phyloP scores from a whole-genome alignment of 2,797 vertebrate genomes.

The Periophthalmus magnuspinnatus region DNA sequence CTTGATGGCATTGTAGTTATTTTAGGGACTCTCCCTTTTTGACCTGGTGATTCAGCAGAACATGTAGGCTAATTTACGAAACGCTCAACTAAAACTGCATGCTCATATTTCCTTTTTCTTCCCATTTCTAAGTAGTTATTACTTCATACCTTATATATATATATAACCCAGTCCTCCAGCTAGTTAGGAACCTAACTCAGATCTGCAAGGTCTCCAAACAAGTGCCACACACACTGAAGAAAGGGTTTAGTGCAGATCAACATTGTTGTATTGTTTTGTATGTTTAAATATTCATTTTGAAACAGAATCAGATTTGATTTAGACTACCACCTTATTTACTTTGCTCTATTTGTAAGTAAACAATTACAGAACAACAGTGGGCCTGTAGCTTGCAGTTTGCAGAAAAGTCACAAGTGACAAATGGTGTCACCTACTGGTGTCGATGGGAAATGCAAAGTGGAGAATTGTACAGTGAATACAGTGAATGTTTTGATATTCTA shows the following conservation, averaged over 20 bases:
- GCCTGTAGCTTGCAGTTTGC: neutral
- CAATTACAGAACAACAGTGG: neutral
- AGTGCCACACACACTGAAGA: neutral
- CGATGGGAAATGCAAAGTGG: too few relatives aligned
- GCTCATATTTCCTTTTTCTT: neutral
- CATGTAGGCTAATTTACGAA: neutral
- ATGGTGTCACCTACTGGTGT: neutral
- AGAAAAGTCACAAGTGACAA: neutral
- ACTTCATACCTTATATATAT: too few relatives aligned
- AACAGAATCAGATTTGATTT: neutral
- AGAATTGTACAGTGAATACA: too few relatives aligned
- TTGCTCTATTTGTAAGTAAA: too few relatives aligned
- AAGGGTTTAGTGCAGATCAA: neutral
- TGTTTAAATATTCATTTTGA: neutral
- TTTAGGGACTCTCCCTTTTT: neutral
- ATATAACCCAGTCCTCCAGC: too few relatives aligned
- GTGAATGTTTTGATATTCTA: too few relatives aligned
- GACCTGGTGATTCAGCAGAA: neutral
- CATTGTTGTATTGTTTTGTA: neutral
- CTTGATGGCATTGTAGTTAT: neutral
- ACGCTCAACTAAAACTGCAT: neutral
- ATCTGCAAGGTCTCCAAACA: neutral
- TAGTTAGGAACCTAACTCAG: neutral
- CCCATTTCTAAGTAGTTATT: too few relatives aligned
- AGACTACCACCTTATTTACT: too few relatives aligned